Evolutionary conservation across 2,888 invertebrate species (phyloP).

Genomic region (Hirtodrosophila cameraria): DNA sequence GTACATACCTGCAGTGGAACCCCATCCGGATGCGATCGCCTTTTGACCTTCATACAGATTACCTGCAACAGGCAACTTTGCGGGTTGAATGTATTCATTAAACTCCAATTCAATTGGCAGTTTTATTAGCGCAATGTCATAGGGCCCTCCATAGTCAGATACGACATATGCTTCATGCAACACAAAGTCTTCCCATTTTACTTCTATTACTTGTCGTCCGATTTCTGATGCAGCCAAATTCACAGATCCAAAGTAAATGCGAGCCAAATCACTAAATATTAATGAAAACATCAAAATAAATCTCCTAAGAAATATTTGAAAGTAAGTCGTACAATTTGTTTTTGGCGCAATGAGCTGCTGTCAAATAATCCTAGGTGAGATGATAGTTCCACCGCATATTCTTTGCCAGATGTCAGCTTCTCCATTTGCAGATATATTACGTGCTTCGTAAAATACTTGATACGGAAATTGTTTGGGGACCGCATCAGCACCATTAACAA

Average conservation of each 20-base stretch:
- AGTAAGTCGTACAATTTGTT: not conserved
- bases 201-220: not conserved
- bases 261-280: not conserved
- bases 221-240: not conserved
- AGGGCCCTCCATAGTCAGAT: too few species aligned
- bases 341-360: not conserved
- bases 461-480: not conserved
- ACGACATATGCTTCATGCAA: not conserved
- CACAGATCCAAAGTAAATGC: too few species aligned
- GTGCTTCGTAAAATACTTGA: not conserved
- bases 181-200: not conserved
- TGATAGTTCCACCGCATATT: not conserved
- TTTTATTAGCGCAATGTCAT: not conserved
- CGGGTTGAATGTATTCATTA: constrained; percentile 4
- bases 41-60: not conserved
- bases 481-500: not conserved
- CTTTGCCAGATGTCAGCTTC: not conserved
- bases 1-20: not conserved
- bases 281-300: too few species aligned
- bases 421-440: too few species aligned
- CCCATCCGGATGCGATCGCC: not conserved
- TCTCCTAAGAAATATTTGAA: not conserved
- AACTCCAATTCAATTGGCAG: not conserved
- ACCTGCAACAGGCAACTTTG: not conserved
- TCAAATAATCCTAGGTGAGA: not conserved